Evolutionary conservation across 2,797 vertebrate genomes (phyloP).

Genomic region (Pelodytes ibericus): DNA sequence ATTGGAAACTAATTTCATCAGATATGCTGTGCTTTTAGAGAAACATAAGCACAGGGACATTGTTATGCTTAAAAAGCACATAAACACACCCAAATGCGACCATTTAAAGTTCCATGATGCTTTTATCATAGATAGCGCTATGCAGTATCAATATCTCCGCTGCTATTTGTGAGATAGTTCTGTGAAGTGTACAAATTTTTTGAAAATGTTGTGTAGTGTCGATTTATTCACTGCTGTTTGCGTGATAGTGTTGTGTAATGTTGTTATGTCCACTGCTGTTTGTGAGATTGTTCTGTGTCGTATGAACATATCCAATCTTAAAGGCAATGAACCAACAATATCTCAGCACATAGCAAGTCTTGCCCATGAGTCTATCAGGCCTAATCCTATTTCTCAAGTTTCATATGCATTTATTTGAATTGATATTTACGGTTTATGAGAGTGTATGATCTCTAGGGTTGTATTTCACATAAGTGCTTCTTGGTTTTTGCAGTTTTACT

Average conservation of each 20-base stretch:
- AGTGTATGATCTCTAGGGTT: slow-evolving; percentile 36
- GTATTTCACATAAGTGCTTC: slow-evolving; percentile 49
- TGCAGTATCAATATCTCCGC: too few species aligned
- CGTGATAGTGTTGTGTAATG: not conserved
- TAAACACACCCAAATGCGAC: too few species aligned
- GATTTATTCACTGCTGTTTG: too few species aligned
- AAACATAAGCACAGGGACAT: too few species aligned
- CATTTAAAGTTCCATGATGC: too few species aligned
- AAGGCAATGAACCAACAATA: slow-evolving; percentile 32
- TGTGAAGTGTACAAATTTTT: too few species aligned
- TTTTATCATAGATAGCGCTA: too few species aligned
- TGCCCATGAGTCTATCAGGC: slow-evolving; percentile 31
- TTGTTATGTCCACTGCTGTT: not conserved
- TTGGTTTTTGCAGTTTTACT: slow-evolving; percentile 44
- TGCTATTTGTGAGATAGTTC: too few species aligned
- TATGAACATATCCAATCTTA: not conserved
- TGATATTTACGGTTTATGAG: slow-evolving; percentile 46
- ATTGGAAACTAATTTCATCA: too few species aligned
- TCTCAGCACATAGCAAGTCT: slow-evolving; percentile 36
- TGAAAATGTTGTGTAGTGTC: too few species aligned
- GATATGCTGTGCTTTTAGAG: too few species aligned
- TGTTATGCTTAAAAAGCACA: too few species aligned
- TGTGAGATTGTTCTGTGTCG: not conserved
- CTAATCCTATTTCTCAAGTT: slow-evolving; percentile 45
- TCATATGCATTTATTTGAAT: slow-evolving; percentile 54